Percentiles rank a stretch among this genome's conserved stretches.
These are phyloP conservation scores for Loripinus fragilis DNA, from an alignment of 2,888 invertebrate species.

Conservation along the genomic window DNA sequence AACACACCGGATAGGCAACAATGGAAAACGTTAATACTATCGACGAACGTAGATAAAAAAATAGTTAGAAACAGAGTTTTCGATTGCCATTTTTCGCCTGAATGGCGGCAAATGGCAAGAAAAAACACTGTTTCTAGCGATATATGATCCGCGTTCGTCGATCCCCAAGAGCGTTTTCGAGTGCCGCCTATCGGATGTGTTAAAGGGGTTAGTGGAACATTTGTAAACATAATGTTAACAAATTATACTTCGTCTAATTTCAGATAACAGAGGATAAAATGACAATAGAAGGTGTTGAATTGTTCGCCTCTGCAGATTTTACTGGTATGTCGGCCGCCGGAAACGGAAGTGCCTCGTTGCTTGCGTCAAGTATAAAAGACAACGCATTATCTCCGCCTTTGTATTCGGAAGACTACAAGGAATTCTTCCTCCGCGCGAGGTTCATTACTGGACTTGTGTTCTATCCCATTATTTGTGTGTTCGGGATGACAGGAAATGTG, in stretches of 20 bases:
- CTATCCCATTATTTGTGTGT: slow-evolving; percentile 78
- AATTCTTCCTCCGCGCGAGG: slow-evolving; percentile 76
- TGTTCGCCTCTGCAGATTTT: background rate
- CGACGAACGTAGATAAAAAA: too few relatives aligned
- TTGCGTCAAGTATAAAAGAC: background rate
- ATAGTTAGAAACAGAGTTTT: too few relatives aligned
- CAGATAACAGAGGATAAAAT: slow-evolving; percentile 1
- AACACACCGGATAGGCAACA: too few relatives aligned
- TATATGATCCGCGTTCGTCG: too few relatives aligned
- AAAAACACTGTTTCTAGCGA: too few relatives aligned
- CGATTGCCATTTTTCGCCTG: too few relatives aligned
- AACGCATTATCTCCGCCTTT: background rate
- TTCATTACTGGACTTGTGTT: slow-evolving; percentile 79
- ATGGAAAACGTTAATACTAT: too few relatives aligned
- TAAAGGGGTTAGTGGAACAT: too few relatives aligned
- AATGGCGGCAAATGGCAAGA: too few relatives aligned
- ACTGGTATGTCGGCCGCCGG: background rate
- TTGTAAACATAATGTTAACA: too few relatives aligned
- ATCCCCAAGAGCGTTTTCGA: too few relatives aligned
- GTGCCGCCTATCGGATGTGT: too few relatives aligned
- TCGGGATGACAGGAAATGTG: slow-evolving; percentile 79
- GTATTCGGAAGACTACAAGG: slow-evolving; percentile 58
- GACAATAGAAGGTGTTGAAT: slow-evolving; percentile 6
- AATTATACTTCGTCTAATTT: background rate
- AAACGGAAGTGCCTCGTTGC: background rate